Evolutionary conservation across 1,140 invertebrate genomes (phyloP).

Genomic region (Monomorium pharaonis): DNA sequence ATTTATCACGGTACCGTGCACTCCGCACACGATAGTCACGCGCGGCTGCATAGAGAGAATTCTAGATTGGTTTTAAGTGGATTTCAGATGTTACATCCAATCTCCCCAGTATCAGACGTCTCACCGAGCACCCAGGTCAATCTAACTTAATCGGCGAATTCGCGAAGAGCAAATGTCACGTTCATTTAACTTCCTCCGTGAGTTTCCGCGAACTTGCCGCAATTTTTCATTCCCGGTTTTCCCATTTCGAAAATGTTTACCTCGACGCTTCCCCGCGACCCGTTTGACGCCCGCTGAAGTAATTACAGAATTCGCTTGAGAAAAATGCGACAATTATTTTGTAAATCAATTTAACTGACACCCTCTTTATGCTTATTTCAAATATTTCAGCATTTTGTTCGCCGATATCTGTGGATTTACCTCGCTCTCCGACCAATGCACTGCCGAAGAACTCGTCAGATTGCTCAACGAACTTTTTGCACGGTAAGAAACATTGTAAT

Average conservation of each 20-base stretch:
- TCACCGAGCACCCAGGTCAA: slow-evolving; percentile 20
- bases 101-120: slow-evolving; percentile 2
- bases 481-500: slow-evolving; percentile 86
- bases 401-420: slow-evolving; percentile 99
- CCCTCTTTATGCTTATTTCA: background rate
- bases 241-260: background rate
- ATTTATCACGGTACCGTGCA: background rate
- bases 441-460: slow-evolving; percentile 97
- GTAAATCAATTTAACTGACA: background rate
- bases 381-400: slow-evolving; percentile 94
- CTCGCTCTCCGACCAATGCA: slow-evolving; percentile 96
- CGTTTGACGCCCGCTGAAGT: background rate
- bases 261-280: background rate
- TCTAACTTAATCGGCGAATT: slow-evolving; percentile 44
- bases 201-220: slow-evolving; percentile 44
- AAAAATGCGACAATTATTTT: background rate
- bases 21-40: background rate
- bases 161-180: slow-evolving; percentile 26
- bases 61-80: slow-evolving; percentile 4
- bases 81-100: slow-evolving; percentile 17
- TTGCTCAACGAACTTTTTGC: slow-evolving; percentile 98
- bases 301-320: background rate
- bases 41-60: slow-evolving; percentile 33
- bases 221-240: slow-evolving; percentile 30
- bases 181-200: slow-evolving; percentile 45